Base-by-base conservation (phyloP, 2,888 invertebrate genomes). In the Lepidochrysops patricia region DNA sequence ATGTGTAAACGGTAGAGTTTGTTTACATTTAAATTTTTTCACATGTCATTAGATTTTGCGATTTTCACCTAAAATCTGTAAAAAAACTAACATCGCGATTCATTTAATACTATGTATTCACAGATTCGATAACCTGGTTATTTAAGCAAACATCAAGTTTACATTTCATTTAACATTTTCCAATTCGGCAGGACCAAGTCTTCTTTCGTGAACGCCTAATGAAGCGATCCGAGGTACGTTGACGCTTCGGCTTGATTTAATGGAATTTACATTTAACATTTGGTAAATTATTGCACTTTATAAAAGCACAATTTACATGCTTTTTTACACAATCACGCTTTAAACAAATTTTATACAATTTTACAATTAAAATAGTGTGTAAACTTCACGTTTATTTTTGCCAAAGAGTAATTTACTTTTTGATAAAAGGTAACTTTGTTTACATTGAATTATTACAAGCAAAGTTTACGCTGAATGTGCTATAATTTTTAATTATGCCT, bases 201-300 rank as follows among this genome's bases (percentile, higher is more conserved):
- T 72, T 89, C 89, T 75, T 89, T 89, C 85, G 89, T 89, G 81
- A 89, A 89, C 84, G 88, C 89, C 83, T 89, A 89, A 82, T 77
- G 81, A 79, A 72, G 64, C 64, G 71, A 70, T 73, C 72, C 71
- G 79, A 89, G 88, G 88, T 88, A 89, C 70, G 88, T 85, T 69
- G 67, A 68, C 69, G 73, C 71, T 75, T 76, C 65, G 68, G 76
- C 75, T 80, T 79, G 70, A 71, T 75, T 80, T 79, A 70, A 71
- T 70, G 62, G 59, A 61, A 58, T 61, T 66, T 62, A 59, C 23
- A 7, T 9, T 13, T 66, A 67, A 70, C 68, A 68, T 65, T 65
- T 62, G 62, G 58, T n/a, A 34, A 25, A 60, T 56, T 34, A 57
- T 56, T 57, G 59, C 32, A 37, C 23, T 60, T 32, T 48, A 58